Percentiles rank a stretch among this genome's conserved stretches.
phyloP scores from a whole-genome alignment of 2,888 invertebrate species.

The Philopedon plagiatum region DNA sequence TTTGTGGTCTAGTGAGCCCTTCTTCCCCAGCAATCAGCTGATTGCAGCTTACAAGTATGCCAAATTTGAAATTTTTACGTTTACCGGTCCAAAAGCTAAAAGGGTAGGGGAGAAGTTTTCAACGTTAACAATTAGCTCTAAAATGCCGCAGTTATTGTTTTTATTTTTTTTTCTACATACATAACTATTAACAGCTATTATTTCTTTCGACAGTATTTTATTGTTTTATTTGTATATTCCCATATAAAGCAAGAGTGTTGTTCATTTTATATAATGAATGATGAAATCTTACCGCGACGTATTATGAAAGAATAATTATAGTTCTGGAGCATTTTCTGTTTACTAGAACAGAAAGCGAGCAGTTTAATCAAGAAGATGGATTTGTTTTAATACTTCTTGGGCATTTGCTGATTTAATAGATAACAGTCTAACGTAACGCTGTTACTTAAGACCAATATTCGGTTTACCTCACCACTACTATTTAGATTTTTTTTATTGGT shows the following conservation, averaged over 20 bases:
- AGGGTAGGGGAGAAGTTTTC: too few species aligned
- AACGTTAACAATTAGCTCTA: too few species aligned
- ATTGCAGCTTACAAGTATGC: too few species aligned
- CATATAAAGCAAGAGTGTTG: neutral
- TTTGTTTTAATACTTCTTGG: neutral
- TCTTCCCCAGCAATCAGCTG: too few species aligned
- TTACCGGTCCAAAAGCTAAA: too few species aligned
- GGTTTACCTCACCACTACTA: too few species aligned
- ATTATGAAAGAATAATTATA: slow-evolving; percentile 4
- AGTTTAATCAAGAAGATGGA: neutral
- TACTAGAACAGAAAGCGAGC: slow-evolving; percentile 1
- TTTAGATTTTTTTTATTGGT: neutral
- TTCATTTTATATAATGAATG: slow-evolving; percentile 6
- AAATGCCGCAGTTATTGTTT: too few species aligned
- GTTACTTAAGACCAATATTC: too few species aligned
- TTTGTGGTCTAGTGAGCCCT: too few species aligned
- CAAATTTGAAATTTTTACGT: too few species aligned
- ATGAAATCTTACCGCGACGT: neutral
- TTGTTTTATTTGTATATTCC: neutral
- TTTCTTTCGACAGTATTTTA: neutral
- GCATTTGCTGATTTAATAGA: neutral
- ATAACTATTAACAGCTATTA: neutral
- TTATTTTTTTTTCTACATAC: too few species aligned
- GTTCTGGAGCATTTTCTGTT: neutral
- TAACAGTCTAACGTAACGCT: too few species aligned